A percentile compares a stretch with the other conserved stretches of the same genome.
phyloP scores from a whole-genome alignment of 2,797 vertebrate species.

The Cuniculus paca region DNA sequence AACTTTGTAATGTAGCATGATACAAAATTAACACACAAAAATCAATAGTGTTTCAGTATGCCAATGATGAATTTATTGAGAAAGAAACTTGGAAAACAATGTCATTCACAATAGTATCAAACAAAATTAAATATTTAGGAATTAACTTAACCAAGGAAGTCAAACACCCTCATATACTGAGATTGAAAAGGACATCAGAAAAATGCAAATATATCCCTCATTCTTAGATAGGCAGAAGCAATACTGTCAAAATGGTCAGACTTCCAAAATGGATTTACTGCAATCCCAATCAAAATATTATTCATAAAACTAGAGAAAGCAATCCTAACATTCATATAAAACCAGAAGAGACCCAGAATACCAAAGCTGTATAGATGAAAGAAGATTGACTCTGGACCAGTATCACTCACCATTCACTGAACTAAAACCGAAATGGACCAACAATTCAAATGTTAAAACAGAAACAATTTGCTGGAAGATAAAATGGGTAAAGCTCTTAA shows the following conservation, averaged over 20 bases:
- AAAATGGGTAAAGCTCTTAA: background rate
- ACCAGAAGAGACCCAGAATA: background rate
- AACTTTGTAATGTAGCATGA: background rate
- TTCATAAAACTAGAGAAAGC: background rate
- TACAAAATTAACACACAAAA: background rate
- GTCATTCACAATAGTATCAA: background rate
- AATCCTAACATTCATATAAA: background rate
- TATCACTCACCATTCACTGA: background rate
- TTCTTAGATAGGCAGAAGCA: background rate
- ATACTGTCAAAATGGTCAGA: background rate
- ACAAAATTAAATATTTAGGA: background rate
- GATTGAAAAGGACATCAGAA: background rate
- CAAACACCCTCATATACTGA: background rate
- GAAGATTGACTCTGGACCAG: background rate
- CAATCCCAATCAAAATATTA: background rate
- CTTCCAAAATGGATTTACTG: background rate
- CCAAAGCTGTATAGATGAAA: background rate
- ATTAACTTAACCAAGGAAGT: background rate
- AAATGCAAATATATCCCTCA: background rate
- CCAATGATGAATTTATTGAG: background rate
- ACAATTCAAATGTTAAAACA: background rate
- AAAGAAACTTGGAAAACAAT: background rate
- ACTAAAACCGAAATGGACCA: background rate
- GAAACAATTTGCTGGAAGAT: background rate
- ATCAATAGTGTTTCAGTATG: background rate